Conservation (phyloP, 1,140 invertebrate species). For the Bombus superbus region DNA sequence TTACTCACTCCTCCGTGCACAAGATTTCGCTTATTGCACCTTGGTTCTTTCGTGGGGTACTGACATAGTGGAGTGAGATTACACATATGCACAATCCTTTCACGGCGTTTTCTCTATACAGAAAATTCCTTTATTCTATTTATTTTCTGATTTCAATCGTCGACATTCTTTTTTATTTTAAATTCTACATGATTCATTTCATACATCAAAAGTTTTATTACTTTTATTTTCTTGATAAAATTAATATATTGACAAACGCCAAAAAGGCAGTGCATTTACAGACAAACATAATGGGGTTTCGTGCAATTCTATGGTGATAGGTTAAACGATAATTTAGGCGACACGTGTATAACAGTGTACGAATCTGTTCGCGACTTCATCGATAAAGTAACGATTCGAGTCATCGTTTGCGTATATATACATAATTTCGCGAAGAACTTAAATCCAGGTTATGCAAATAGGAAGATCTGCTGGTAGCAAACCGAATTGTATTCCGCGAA, state of each 20-base stretch:
- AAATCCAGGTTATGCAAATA: background rate
- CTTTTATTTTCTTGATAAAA: no score
- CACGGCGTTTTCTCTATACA: no score
- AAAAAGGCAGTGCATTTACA: constrained; percentile 1
- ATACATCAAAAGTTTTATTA: no score
- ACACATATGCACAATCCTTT: background rate
- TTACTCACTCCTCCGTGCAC: constrained; percentile 56
- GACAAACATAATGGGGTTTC: constrained; percentile 64
- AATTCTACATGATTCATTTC: no score
- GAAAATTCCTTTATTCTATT: no score
- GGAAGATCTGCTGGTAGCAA: background rate
- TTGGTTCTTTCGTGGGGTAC: constrained; percentile 51
- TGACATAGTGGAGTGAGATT: constrained; percentile 34
- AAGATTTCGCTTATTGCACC: constrained; percentile 55
- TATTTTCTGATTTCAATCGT: no score
- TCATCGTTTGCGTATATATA: no score
- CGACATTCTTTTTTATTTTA: no score
- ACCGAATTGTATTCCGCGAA: constrained; percentile 12
- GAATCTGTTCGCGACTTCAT: constrained; percentile 1
- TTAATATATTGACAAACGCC: no score
- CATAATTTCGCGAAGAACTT: background rate
- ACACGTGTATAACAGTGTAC: background rate
- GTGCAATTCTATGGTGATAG: constrained; percentile 71
- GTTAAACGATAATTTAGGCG: constrained; percentile 27
- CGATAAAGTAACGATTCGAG: background rate